Evolutionary conservation across 2,113 vertebrate genomes (phyloP), one percentile per base, ranked within the genome.

Genomic region (Scortum barcoo): DNA sequence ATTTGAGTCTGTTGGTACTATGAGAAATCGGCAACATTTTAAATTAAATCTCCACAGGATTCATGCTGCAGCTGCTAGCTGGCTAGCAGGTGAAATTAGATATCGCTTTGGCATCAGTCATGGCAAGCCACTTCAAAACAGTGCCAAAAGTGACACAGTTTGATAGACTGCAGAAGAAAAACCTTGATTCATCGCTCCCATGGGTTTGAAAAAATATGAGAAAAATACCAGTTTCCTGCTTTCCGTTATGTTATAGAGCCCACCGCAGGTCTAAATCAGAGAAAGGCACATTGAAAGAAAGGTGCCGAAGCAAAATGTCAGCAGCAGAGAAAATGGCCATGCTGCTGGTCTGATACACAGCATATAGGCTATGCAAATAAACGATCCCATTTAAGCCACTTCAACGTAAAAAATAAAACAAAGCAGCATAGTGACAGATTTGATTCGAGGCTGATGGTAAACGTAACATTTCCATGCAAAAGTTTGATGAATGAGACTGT

Each of bases 401-500:
- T 28, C 17, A 54, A 1, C 60, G 17, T n/a, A 4, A 36, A 19
- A 20, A 40, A 30, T 33, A 4, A 61, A 81, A 62, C 24, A 24
- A 38, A 50, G 24, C 22, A 3, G 22, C 5, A 8, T 3, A 17
- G 12, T n/a, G 51, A 65, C 38, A 17, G 12, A 62, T 50, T 76
- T 13, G 3, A 57, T 57, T n/a, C 44, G 48, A 16, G 51, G 24
- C 33, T 46, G 42, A 77, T 86, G 62, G 80, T 72, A 81, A 74
- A 83, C 16, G 71, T 57, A 81, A 83, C 60, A 81, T 90, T 92
- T 87, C 68, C 86, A 76, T 72, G 60, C 50, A 91, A 85, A 81
- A 65, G 38, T 77, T 70, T 94, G 92, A 94, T 89, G 80, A 89
- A 94, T 94, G 89, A 89, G 88, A 85, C 67, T 65, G 75, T 87